Evolutionary conservation across 2,113 vertebrate genomes (phyloP).

Genomic region (Phylloscopus whistleri): DNA sequence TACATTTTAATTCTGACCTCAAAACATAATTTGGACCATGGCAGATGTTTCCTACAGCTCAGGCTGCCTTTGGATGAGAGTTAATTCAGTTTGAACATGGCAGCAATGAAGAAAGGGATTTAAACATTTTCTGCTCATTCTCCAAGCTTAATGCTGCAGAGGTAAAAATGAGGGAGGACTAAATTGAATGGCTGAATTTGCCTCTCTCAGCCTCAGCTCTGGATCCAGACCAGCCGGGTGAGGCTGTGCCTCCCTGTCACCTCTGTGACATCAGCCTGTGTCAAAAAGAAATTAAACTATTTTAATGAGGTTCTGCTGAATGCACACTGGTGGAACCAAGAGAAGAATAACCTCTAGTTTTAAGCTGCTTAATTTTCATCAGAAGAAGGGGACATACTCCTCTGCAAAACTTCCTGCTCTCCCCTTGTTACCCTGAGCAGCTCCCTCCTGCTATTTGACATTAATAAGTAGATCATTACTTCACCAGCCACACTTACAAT

Average conservation of each 20-base stretch:
- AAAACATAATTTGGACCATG: neutral
- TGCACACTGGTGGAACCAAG: neutral
- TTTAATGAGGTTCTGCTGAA: neutral
- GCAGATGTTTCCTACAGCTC: slow-evolving; percentile 8
- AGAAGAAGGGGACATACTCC: neutral
- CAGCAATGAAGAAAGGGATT: slow-evolving; percentile 4
- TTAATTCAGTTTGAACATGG: slow-evolving; percentile 3
- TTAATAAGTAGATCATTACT: neutral
- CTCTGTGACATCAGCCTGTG: neutral
- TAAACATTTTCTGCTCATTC: neutral
- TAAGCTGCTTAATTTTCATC: neutral
- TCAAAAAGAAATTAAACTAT: neutral
- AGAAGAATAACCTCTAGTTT: neutral
- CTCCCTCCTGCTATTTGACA: neutral
- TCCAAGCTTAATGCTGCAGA: neutral
- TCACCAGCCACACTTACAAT: neutral
- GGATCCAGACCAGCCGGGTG: neutral
- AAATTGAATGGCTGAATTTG: neutral
- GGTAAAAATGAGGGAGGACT: neutral
- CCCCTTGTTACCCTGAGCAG: neutral
- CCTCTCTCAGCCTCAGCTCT: neutral
- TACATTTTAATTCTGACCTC: slow-evolving; percentile 42
- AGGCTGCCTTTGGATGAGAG: neutral
- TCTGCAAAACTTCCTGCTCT: neutral
- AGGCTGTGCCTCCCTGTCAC: neutral